Base-by-base conservation (phyloP, 2,888 invertebrate genomes). In the Pristionchus japonicus region DNA sequence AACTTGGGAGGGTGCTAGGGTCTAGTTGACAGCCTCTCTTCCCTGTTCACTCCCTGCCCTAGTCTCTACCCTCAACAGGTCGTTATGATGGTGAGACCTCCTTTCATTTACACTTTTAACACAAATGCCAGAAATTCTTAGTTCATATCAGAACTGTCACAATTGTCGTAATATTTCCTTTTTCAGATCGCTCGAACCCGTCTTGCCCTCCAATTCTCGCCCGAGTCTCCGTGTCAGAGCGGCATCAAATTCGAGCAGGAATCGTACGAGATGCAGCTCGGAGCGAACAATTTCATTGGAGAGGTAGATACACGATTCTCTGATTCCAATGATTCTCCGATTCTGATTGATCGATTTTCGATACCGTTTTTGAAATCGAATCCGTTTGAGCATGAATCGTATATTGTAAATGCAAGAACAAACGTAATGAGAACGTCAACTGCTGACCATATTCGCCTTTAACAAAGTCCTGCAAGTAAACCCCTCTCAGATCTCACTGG, bases 181-280 rank as follows among this genome's bases (percentile, higher is more conserved):
- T 52, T 52, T 47, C 34, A 86, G 86, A 49, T 70, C 0, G 86
- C 86, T 15, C 67, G 70, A 0, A 57, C 86, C 9, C 40, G 49
- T 70, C 70, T 86, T 13, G 11, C 86, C 31, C 47, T 86, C 23
- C 70, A 86, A 31, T 86, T 86, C 86, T 34, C 70, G 11, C 43
- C 67, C 34, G 86, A 86, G 23, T 49, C 70, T 3, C 86, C 86
- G 4, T 86, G 86, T 49, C 52, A 77, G 17, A 20, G 57, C 3
- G 80, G 57, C 31, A 87, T 80, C 47, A 34, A 34, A 61, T 87
- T 87, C 57, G 77, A 87, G 15, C 77, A 87, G 20, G 87, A 87
- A 3, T 7, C 87, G 7, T 87, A 87, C 80, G 87, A 87, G 37
- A 87, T 87, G 87, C 77, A 77, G 43, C 27, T 80, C 31, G 70